Percentiles rank a stretch among this genome's conserved stretches.
Conservation (phyloP, 2,797 vertebrate species). For the Leontocebus nigricollis region DNA sequence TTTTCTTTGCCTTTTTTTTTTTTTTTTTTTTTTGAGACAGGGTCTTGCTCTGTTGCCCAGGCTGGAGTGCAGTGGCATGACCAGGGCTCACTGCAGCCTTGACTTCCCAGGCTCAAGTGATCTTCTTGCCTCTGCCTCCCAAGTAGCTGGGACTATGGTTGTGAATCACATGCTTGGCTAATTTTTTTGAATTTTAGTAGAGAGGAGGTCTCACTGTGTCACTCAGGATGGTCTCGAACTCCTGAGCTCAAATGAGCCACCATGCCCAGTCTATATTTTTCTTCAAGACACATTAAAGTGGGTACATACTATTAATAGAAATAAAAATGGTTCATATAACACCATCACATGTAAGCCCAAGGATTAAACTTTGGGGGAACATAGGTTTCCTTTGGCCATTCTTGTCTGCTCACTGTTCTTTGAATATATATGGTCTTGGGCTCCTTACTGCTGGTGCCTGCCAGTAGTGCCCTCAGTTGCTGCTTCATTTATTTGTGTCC, state of each 20-base stretch:
- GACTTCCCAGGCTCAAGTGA: neutral
- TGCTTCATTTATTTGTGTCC: neutral
- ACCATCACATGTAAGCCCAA: neutral
- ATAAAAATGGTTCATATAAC: neutral
- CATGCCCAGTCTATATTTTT: neutral
- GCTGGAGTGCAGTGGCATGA: neutral
- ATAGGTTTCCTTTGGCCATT: neutral
- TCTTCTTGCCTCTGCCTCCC: neutral
- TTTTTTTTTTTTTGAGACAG: neutral
- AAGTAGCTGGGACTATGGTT: neutral
- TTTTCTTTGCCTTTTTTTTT: neutral
- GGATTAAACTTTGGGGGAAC: neutral
- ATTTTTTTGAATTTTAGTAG: neutral
- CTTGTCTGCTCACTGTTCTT: neutral
- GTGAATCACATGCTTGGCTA: neutral
- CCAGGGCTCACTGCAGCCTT: neutral
- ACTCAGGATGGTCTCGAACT: neutral
- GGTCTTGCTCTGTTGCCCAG: neutral
- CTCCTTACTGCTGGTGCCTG: neutral
- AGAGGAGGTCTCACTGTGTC: neutral
- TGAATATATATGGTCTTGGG: neutral
- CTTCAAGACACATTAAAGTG: slow-evolving; percentile 12
- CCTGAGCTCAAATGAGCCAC: neutral
- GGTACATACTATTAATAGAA: neutral
- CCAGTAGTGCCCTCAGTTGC: neutral